Evolutionary conservation across 2,888 invertebrate genomes (phyloP).

Genomic region (Nudaria mundana): DNA sequence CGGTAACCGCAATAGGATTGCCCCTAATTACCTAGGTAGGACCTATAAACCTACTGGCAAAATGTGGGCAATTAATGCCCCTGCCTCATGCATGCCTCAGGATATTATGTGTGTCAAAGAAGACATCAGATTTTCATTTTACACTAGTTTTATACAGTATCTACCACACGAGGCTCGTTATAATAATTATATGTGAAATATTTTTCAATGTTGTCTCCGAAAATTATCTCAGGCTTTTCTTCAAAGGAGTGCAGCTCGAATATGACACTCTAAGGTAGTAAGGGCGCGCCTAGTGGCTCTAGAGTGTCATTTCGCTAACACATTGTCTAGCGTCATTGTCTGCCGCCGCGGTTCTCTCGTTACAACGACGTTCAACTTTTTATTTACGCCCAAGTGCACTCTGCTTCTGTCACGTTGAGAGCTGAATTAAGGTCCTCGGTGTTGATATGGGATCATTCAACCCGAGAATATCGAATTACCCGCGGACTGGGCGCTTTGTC

Average conservation of each 20-base stretch:
- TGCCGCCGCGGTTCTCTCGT: slow-evolving; percentile 61
- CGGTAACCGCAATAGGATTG: too few relatives aligned
- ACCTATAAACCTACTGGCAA: too few relatives aligned
- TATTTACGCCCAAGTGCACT: slow-evolving; percentile 80
- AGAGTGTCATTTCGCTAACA: slow-evolving; percentile 71
- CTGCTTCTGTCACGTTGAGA: slow-evolving; percentile 69
- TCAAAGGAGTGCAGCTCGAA: slow-evolving; percentile 39
- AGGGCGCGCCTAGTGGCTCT: slow-evolving; percentile 60
- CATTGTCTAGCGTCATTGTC: slow-evolving; percentile 77
- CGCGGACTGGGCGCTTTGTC: slow-evolving; percentile 74
- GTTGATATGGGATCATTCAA: slow-evolving; percentile 81
- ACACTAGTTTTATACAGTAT: too few relatives aligned
- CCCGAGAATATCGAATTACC: slow-evolving; percentile 77
- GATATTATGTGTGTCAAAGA: too few relatives aligned
- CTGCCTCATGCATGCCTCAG: too few relatives aligned
- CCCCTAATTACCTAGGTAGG: too few relatives aligned
- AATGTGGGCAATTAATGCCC: too few relatives aligned
- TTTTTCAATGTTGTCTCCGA: slow-evolving; percentile 28
- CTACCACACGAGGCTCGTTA: too few relatives aligned
- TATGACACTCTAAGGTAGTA: slow-evolving; percentile 44
- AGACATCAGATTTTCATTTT: too few relatives aligned
- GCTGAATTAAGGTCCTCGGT: slow-evolving; percentile 76
- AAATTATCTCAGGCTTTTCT: slow-evolving; percentile 27
- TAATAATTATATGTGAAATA: too few relatives aligned
- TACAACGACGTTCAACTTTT: slow-evolving; percentile 76